phyloP scores from a whole-genome alignment of 2,113 vertebrate genomes.

The Plecotus auritus region DNA sequence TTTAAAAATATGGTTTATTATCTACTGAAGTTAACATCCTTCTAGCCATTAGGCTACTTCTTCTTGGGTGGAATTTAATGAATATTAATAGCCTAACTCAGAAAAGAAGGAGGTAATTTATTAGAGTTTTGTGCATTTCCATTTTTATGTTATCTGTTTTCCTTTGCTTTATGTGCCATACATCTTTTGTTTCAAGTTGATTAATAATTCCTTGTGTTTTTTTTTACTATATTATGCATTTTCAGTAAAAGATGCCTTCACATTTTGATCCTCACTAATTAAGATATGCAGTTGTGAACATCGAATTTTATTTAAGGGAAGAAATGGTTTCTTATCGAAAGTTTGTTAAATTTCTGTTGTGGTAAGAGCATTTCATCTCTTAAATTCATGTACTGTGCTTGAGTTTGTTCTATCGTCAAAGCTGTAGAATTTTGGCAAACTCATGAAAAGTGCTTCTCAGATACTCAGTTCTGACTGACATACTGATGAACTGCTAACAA shows the following conservation, averaged over 20 bases:
- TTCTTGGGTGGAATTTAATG: slow-evolving; percentile 63
- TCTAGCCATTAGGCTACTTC: slow-evolving; percentile 51
- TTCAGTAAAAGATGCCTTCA: slow-evolving; percentile 42
- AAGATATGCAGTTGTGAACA: slow-evolving; percentile 14
- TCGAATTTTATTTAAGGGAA: slow-evolving; percentile 26
- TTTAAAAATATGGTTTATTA: slow-evolving; percentile 52
- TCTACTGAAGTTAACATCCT: slow-evolving; percentile 48
- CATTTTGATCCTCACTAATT: slow-evolving; percentile 44
- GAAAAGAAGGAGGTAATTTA: slow-evolving; percentile 58
- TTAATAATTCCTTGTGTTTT: slow-evolving; percentile 60
- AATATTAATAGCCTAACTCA: slow-evolving; percentile 67
- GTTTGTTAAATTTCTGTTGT: background rate
- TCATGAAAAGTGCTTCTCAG: background rate
- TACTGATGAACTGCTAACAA: slow-evolving; percentile 14
- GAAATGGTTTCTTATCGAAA: slow-evolving; percentile 29
- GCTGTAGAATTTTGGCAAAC: background rate
- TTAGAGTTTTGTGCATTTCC: slow-evolving; percentile 51
- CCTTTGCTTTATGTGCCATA: slow-evolving; percentile 31
- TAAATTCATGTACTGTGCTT: background rate
- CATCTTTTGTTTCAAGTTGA: slow-evolving; percentile 57
- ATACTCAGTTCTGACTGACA: background rate
- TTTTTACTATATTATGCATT: slow-evolving; percentile 52
- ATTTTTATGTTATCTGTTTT: slow-evolving; percentile 63
- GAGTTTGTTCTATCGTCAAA: slow-evolving; percentile 3
- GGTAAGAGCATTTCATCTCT: background rate